Conservation (phyloP, 2,888 invertebrate species). For the Alloscopus bannaensis region DNA sequence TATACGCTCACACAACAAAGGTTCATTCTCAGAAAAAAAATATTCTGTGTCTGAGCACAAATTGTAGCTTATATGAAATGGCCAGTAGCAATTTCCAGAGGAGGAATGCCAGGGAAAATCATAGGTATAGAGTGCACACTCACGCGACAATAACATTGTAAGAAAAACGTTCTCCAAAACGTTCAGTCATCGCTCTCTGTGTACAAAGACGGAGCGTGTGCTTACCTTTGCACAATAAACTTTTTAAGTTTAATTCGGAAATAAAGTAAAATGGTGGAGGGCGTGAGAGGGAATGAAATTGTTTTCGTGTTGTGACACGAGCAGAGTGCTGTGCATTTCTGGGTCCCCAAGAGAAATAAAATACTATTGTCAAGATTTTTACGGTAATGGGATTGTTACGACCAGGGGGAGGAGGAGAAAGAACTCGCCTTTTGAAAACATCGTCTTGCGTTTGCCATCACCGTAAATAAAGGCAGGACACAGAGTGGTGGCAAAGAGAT, state of each 20-base stretch:
- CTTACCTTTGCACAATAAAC: too few relatives aligned
- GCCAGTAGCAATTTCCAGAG: too few relatives aligned
- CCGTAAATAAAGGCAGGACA: conserved; percentile 49
- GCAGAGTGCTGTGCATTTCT: too few relatives aligned
- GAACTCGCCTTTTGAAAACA: background rate
- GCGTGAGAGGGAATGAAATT: conserved; percentile 43
- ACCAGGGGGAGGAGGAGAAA: background rate
- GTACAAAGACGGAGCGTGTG: too few relatives aligned
- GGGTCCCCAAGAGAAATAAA: conserved; percentile 41
- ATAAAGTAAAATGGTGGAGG: conserved; percentile 24
- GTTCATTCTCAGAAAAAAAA: too few relatives aligned
- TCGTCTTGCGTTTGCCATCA: conserved; percentile 33
- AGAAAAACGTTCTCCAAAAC: too few relatives aligned
- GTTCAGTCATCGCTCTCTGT: background rate
- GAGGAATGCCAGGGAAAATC: too few relatives aligned
- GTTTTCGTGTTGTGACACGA: conserved; percentile 45
- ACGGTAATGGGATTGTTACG: conserved; percentile 52
- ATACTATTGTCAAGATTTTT: conserved; percentile 52
- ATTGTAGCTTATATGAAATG: too few relatives aligned
- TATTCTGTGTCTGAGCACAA: too few relatives aligned
- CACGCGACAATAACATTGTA: too few relatives aligned
- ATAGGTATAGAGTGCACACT: too few relatives aligned
- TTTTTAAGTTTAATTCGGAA: conserved; percentile 34
- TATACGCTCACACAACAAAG: too few relatives aligned
- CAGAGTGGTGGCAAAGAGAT: conserved; percentile 29